These are phyloP conservation scores for Peromyscus polionotus DNA, from an alignment of 2,113 vertebrate species.

Conservation along the genomic window DNA sequence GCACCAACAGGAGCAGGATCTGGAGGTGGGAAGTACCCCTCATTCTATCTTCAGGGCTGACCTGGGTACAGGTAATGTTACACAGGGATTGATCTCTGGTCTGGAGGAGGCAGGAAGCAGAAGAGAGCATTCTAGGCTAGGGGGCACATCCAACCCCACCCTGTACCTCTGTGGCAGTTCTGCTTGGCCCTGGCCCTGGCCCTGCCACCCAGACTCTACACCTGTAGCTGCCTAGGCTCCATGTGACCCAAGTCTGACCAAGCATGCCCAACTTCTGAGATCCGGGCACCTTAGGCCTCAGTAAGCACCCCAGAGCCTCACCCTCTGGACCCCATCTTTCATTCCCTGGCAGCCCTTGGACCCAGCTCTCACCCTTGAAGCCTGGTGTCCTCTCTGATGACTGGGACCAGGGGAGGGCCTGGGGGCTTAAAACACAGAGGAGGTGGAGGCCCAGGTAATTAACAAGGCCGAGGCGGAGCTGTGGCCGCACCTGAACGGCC, in stretches of 20 bases:
- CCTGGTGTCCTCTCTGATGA: background rate
- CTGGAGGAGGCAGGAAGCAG: background rate
- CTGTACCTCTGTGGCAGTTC: background rate
- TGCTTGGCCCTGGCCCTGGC: background rate
- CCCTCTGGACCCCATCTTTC: background rate
- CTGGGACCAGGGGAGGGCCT: background rate
- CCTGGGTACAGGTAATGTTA: background rate
- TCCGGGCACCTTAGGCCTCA: background rate
- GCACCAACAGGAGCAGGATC: slow-evolving; percentile 60
- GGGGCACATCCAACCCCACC: background rate
- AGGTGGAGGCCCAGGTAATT: slow-evolving; percentile 2
- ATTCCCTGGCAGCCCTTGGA: background rate
- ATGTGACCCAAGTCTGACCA: background rate
- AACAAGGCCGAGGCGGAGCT: slow-evolving; percentile 42
- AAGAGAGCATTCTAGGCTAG: background rate
- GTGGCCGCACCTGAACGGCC: background rate
- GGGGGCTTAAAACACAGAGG: slow-evolving; percentile 67
- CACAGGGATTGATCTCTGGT: background rate
- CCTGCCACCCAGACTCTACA: background rate
- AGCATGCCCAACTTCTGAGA: background rate
- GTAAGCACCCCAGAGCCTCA: background rate
- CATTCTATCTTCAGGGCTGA: slow-evolving; percentile 55
- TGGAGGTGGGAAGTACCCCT: background rate
- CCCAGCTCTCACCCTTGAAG: slow-evolving; percentile 39
- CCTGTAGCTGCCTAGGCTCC: background rate